Evolutionary conservation across 2,797 vertebrate genomes (phyloP), one percentile per base, ranked within the genome.

Genomic region (Mallotus villosus): DNA sequence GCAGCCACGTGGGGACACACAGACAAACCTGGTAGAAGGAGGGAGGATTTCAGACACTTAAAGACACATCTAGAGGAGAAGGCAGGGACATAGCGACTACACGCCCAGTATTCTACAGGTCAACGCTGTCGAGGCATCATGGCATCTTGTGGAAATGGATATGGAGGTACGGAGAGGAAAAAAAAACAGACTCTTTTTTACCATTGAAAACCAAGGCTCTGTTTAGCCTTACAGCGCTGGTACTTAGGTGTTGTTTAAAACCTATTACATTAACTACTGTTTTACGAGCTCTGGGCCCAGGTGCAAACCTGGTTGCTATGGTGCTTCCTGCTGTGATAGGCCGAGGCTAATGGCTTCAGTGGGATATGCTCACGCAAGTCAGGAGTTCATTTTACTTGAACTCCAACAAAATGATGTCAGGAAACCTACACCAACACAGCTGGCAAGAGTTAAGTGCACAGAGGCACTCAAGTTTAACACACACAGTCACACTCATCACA

Each of bases 201-300:
- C 77, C 53, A 41, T 74, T 63, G 71, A 70, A 70, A 73, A 79
- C 51, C 68, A 71, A 66, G 74, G 75, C 75, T 79, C 66, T 84
- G 78, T 78, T 82, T 77, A 71, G 73, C 32, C 67, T 82, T 76
- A 74, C 53, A 70, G 78, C 76, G 53, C 65, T 0, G 55, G 63
- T 74, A 9, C 14, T 79, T 81, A 75, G 71, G 76, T 73, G 74
- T 81, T 67, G 7, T 72, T 89, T 85, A 78, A 83, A 88, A 85
- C 60, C 63, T 67, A 85, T 87, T 80, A 71, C 53, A 41, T 72
- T 83, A 83, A 89, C 76, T 77, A 68, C 59, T 9, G 3, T 81
- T 87, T 88, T 78, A 89, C 72, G 72, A 81, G 70, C n/a, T 17
- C 29, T 41, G 58, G n/a, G 73, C 73, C 84, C 85, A 87, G 86